Percentiles rank a stretch among this genome's conserved stretches.
Conservation (phyloP, 1,140 invertebrate genomes). For the Dinothrombium tinctorium region DNA sequence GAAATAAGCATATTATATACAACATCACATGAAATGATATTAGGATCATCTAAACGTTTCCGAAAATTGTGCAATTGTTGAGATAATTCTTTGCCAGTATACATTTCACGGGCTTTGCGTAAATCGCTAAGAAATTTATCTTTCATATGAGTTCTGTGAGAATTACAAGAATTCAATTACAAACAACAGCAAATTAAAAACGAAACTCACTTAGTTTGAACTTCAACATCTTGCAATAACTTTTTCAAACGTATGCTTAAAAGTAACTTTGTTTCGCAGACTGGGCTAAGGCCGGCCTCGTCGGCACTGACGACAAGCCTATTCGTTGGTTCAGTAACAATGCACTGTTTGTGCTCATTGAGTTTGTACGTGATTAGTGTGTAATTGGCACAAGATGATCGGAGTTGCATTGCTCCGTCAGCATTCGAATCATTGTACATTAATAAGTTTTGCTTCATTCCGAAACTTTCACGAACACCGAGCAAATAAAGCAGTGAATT, state of each 20-base stretch:
- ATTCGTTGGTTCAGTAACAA: slow-evolving; percentile 42
- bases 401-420: slow-evolving; percentile 55
- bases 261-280: slow-evolving; percentile 31
- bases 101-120: slow-evolving; percentile 66
- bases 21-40: slow-evolving; percentile 79
- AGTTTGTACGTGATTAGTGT: slow-evolving; percentile 66
- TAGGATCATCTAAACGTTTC: slow-evolving; percentile 79
- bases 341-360: slow-evolving; percentile 36
- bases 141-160: slow-evolving; percentile 70
- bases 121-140: slow-evolving; percentile 91
- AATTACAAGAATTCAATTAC: slow-evolving; percentile 1
- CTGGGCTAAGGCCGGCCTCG: slow-evolving; percentile 5
- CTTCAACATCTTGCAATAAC: slow-evolving; percentile 71
- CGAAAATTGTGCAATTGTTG: slow-evolving; percentile 68
- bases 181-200: too few species aligned
- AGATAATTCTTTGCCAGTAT: slow-evolving; percentile 59
- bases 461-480: slow-evolving; percentile 88
- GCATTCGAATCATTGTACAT: slow-evolving; percentile 70
- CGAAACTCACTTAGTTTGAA: slow-evolving; percentile 63
- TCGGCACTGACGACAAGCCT: slow-evolving; percentile 18
- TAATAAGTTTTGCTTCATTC: slow-evolving; percentile 92
- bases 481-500: slow-evolving; percentile 78
- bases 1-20: slow-evolving; percentile 76
- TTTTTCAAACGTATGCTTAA: slow-evolving; percentile 47
- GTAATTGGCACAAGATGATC: slow-evolving; percentile 66